Evolutionary conservation across 2,888 invertebrate species (phyloP).

Genomic region (Merodon equestris): DNA sequence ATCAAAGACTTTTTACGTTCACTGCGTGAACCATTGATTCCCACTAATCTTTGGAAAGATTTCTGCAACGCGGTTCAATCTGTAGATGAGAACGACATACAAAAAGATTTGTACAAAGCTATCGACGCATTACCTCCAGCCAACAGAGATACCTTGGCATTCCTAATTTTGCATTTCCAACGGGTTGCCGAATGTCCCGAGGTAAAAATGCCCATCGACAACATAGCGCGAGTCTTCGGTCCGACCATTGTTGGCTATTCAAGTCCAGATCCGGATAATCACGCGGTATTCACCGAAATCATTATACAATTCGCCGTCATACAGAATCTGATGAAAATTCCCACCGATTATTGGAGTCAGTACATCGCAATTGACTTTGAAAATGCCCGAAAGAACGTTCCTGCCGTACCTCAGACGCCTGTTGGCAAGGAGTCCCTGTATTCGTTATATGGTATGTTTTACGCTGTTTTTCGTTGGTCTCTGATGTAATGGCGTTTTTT

Average conservation of each 20-base stretch:
- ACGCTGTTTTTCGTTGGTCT: not conserved
- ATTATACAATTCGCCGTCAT: constrained; percentile 87
- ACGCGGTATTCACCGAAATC: constrained; percentile 88
- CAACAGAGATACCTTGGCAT: constrained; percentile 96
- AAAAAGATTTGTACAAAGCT: constrained; percentile 82
- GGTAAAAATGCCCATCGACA: constrained; percentile 94
- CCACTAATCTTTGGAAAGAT: constrained; percentile 87
- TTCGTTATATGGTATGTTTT: constrained; percentile 74
- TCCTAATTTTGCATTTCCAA: constrained; percentile 93
- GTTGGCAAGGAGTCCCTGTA: constrained; percentile 72
- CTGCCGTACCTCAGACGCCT: constrained; percentile 65
- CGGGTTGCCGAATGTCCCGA: constrained; percentile 90
- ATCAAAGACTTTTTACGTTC: constrained; percentile 96
- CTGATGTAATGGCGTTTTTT: too few relatives aligned
- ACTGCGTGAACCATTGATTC: constrained; percentile 93
- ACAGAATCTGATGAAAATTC: constrained; percentile 85
- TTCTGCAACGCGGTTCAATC: constrained; percentile 80
- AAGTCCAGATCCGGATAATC: constrained; percentile 84
- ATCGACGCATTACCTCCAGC: constrained; percentile 92
- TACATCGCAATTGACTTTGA: constrained; percentile 72
- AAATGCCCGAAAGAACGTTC: constrained; percentile 55
- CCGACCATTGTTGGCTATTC: constrained; percentile 96
- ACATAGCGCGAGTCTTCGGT: constrained; percentile 94
- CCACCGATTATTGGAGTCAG: constrained; percentile 86
- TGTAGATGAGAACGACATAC: constrained; percentile 82